These are phyloP conservation scores for Colinus virginianus DNA, from an alignment of 2,113 vertebrate genomes.

Conservation along the genomic window DNA sequence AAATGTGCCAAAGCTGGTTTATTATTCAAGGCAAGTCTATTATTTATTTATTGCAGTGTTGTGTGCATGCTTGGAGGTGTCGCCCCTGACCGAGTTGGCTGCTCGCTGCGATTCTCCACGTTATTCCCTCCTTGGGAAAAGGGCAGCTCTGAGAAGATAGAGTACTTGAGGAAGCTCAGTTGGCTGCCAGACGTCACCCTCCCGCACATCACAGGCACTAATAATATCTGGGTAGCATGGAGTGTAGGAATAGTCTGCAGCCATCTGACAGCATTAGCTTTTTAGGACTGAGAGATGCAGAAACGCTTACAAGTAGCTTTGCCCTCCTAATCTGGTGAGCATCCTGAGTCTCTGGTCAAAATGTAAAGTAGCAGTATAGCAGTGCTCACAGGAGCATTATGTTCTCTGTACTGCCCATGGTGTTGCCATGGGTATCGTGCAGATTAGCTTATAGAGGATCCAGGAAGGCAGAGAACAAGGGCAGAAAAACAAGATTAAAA, in stretches of 20 bases:
- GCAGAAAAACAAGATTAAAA: constrained; percentile 38
- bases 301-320: neutral
- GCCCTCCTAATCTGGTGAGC: neutral
- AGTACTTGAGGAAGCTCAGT: neutral
- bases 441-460: constrained; percentile 3
- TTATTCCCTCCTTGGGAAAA: neutral
- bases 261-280: fast-evolving
- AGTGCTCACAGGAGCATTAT: neutral
- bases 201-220: neutral
- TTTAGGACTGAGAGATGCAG: neutral
- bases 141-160: neutral
- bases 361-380: neutral
- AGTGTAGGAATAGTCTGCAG: neutral
- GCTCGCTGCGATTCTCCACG: neutral
- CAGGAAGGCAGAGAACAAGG: constrained; percentile 25
- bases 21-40: neutral
- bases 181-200: neutral
- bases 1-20: neutral
- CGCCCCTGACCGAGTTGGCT: neutral
- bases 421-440: neutral
- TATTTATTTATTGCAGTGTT: neutral
- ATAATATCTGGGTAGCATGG: neutral
- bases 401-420: neutral
- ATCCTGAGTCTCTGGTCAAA: neutral
- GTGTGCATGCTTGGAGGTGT: neutral